Conservation (phyloP, 2,797 vertebrate species). For the Sebastes iracundus region DNA sequence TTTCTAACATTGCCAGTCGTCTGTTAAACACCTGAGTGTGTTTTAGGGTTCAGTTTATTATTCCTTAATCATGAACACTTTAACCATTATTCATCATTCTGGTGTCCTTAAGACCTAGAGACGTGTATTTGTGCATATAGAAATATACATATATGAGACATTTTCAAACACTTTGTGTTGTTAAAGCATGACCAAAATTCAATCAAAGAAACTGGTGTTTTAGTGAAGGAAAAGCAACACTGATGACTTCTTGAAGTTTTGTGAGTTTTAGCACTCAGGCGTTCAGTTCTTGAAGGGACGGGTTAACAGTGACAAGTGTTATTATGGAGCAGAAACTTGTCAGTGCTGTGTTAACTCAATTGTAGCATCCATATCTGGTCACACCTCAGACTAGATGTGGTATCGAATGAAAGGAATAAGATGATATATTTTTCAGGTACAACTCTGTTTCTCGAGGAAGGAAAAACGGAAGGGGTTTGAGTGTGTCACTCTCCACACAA, state of each 20-base stretch:
- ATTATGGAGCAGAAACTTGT: constrained; percentile 73
- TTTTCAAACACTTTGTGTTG: constrained; percentile 64
- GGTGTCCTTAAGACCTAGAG: constrained; percentile 80
- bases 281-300: constrained; percentile 70
- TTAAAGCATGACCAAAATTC: constrained; percentile 83
- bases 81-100: constrained; percentile 69
- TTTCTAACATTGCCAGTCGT: constrained; percentile 81
- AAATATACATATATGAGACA: constrained; percentile 76
- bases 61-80: constrained; percentile 33
- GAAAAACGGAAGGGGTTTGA: constrained; percentile 31
- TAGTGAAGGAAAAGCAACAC: constrained; percentile 21
- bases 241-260: constrained; percentile 70
- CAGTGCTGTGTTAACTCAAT: constrained; percentile 71
- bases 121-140: constrained; percentile 79
- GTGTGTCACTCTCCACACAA: constrained; percentile 51
- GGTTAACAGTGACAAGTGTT: constrained; percentile 64
- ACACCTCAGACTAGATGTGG: constrained; percentile 74
- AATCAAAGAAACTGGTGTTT: constrained; percentile 37
- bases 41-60: constrained; percentile 64
- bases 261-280: constrained; percentile 60
- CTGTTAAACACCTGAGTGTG: constrained; percentile 83
- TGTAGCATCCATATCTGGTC: constrained; percentile 83
- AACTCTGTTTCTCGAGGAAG: constrained; percentile 45
- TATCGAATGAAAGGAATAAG: constrained; percentile 54
- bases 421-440: constrained; percentile 70